A percentile compares a stretch with the other conserved stretches of the same genome.
phyloP scores from a whole-genome alignment of 2,113 vertebrate species.

The Amphiprion ocellaris region DNA sequence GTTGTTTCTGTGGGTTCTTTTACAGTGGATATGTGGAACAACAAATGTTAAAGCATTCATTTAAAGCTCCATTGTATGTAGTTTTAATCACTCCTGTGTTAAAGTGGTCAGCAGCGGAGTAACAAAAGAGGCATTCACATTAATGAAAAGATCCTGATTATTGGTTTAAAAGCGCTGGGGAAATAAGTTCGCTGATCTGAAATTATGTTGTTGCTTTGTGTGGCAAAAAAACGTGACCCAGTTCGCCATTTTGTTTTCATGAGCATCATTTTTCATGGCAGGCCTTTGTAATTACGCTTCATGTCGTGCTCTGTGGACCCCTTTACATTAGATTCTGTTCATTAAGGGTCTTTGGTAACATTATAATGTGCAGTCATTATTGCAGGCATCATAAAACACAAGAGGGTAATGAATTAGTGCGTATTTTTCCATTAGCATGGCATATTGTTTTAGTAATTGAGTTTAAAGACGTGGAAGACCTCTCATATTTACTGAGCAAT shows the following conservation, averaged over 20 bases:
- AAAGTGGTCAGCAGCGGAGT: neutral
- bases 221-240: slow-evolving; percentile 27
- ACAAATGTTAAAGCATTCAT: neutral
- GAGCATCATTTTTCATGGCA: slow-evolving; percentile 47
- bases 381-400: slow-evolving; percentile 74
- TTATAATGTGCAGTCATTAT: slow-evolving; percentile 74
- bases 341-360: slow-evolving; percentile 68
- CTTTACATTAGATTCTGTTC: slow-evolving; percentile 64
- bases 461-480: slow-evolving; percentile 69
- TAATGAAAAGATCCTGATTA: slow-evolving; percentile 17
- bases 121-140: neutral
- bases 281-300: slow-evolving; percentile 68
- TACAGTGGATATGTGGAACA: neutral
- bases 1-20: neutral
- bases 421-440: slow-evolving; percentile 71
- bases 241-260: slow-evolving; percentile 44
- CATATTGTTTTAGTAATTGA: slow-evolving; percentile 72
- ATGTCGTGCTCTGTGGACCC: slow-evolving; percentile 63
- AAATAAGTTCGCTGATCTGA: slow-evolving; percentile 41
- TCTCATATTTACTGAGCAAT: slow-evolving; percentile 34
- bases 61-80: neutral
- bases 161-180: slow-evolving; percentile 21
- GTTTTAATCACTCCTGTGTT: neutral
- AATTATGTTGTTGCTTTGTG: slow-evolving; percentile 17
- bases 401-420: slow-evolving; percentile 64